Percentiles rank a stretch among this genome's conserved stretches.
phyloP scores from a whole-genome alignment of 64 coral and sea anemone species.

The Pocillopora verrucosa region DNA sequence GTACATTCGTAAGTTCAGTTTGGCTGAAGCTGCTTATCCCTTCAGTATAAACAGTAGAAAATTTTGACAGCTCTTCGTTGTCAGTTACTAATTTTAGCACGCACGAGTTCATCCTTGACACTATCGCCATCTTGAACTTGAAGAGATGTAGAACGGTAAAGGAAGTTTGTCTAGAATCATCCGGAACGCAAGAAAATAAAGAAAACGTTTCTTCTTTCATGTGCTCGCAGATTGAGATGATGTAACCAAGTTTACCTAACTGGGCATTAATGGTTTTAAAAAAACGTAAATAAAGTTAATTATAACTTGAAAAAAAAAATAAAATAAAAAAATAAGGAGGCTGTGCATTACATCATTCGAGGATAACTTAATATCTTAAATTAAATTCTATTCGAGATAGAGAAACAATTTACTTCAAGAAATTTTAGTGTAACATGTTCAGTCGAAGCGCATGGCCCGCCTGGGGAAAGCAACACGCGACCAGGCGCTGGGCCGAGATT shows the following conservation, averaged over 20 bases:
- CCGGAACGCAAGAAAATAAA: background rate
- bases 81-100: background rate
- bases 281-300: no score
- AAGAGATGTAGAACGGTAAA: conserved; percentile 17
- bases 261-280: background rate
- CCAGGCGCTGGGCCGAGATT: background rate
- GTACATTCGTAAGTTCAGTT: no score
- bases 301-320: background rate
- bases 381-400: background rate
- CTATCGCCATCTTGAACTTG: background rate
- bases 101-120: background rate
- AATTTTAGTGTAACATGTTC: background rate
- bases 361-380: background rate
- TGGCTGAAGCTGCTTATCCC: no score
- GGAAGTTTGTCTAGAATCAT: conserved; percentile 2
- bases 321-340: background rate
- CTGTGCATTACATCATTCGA: background rate
- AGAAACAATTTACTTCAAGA: background rate
- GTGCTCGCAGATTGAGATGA: background rate
- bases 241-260: background rate
- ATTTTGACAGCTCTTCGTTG: background rate
- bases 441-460: background rate
- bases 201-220: background rate
- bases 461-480: background rate
- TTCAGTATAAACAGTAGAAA: background rate